Evolutionary conservation across 2,888 invertebrate genomes (phyloP).

Genomic region (Ypsolopha sequella): DNA sequence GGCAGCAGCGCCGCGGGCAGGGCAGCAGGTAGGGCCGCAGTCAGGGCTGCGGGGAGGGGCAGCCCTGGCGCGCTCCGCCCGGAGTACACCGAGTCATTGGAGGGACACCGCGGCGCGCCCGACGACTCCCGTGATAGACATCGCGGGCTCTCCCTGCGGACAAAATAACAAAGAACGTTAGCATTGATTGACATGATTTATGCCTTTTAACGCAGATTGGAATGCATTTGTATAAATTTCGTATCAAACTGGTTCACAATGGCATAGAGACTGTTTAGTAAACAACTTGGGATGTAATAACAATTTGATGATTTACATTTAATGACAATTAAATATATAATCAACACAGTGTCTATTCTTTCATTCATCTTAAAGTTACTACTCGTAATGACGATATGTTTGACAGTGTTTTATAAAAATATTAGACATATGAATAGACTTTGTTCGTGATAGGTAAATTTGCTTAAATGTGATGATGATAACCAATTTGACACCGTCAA

Average conservation of each 20-base stretch:
- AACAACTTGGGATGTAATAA: not conserved
- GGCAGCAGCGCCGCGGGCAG: slow-evolving; percentile 78
- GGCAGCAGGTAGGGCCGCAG: slow-evolving; percentile 76
- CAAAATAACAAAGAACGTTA: slow-evolving; percentile 39
- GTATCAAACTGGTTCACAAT: too few relatives aligned
- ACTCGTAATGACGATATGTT: too few relatives aligned
- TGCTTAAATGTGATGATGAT: too few relatives aligned
- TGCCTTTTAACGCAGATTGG: not conserved
- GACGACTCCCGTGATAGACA: slow-evolving; percentile 87
- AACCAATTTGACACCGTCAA: too few relatives aligned
- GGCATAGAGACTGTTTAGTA: too few relatives aligned
- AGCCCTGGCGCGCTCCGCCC: slow-evolving; percentile 71
- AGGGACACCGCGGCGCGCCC: slow-evolving; percentile 80
- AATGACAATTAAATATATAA: too few relatives aligned
- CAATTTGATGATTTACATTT: not conserved
- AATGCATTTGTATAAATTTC: not conserved
- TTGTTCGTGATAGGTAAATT: too few relatives aligned
- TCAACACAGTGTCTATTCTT: too few relatives aligned
- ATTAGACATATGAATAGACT: too few relatives aligned
- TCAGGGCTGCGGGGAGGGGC: slow-evolving; percentile 71
- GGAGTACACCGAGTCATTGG: slow-evolving; percentile 81
- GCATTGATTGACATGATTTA: slow-evolving; percentile 12
- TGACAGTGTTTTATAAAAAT: too few relatives aligned
- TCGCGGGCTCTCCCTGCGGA: slow-evolving; percentile 85
- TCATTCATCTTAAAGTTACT: too few relatives aligned